phyloP scores from a whole-genome alignment of 2,888 invertebrate species.

The Drosophila borborema region DNA sequence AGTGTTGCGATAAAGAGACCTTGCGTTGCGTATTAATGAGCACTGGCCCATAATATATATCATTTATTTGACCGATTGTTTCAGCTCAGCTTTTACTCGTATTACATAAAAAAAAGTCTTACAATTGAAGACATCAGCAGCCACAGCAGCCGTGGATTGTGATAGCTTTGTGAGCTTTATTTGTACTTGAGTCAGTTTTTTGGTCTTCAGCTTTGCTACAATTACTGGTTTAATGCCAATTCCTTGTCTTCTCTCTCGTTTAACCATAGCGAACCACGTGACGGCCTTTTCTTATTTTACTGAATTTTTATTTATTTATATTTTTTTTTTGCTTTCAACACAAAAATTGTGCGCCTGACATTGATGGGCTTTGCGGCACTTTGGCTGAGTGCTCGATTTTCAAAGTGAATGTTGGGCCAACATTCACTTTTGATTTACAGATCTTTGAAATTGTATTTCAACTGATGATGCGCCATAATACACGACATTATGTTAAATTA shows the following conservation, averaged over 20 bases:
- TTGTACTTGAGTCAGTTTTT: slow-evolving; percentile 32
- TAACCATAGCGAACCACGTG: slow-evolving; percentile 23
- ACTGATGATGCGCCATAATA: slow-evolving; percentile 64
- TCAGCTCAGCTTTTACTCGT: slow-evolving; percentile 12
- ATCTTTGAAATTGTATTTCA: slow-evolving; percentile 31
- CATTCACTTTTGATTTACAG: slow-evolving; percentile 67
- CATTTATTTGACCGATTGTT: slow-evolving; percentile 20
- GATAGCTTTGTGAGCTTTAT: slow-evolving; percentile 48
- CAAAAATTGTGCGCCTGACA: slow-evolving; percentile 37
- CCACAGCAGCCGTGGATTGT: slow-evolving; percentile 29
- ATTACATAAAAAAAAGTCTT: slow-evolving; percentile 55
- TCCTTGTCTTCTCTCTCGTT: slow-evolving; percentile 26
- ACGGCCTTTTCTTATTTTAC: slow-evolving; percentile 1
- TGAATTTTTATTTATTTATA: background rate
- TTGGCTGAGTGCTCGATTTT: slow-evolving; percentile 60
- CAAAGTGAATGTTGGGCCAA: slow-evolving; percentile 67
- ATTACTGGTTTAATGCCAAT: slow-evolving; percentile 50
- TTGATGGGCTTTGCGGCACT: slow-evolving; percentile 53
- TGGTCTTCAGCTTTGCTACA: slow-evolving; percentile 66
- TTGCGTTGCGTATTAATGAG: slow-evolving; percentile 60
- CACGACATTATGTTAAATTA: slow-evolving; percentile 60
- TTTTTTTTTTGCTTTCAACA: slow-evolving; percentile 14
- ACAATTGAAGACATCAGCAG: slow-evolving; percentile 32
- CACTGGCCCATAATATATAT: slow-evolving; percentile 4
- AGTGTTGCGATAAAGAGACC: slow-evolving; percentile 36